Conservation (phyloP, 2,797 vertebrate genomes). For the Eulemur rubriventer region DNA sequence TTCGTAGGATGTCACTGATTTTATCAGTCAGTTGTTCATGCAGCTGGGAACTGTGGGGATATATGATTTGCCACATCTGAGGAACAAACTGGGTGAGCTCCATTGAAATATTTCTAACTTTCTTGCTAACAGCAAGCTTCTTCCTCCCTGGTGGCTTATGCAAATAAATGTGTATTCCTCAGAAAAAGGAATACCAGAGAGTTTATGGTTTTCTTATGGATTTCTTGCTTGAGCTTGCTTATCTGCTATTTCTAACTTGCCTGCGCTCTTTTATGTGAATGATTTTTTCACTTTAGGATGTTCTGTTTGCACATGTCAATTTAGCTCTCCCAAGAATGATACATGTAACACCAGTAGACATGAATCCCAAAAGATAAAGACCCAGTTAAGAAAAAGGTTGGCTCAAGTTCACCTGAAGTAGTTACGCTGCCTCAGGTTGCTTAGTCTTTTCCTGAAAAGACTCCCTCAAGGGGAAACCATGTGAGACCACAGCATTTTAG, state of each 20-base stretch:
- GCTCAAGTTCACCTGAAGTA: neutral
- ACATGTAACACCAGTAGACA: neutral
- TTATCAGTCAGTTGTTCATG: conserved; percentile 78
- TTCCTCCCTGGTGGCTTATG: neutral
- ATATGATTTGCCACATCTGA: conserved; percentile 69
- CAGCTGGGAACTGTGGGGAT: conserved; percentile 62
- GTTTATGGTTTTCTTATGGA: neutral
- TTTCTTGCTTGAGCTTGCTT: conserved; percentile 48
- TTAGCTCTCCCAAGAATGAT: neutral
- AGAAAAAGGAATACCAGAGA: neutral
- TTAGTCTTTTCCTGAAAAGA: neutral
- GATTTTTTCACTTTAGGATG: neutral
- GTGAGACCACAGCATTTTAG: neutral
- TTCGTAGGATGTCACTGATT: conserved; percentile 65
- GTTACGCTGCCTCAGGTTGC: neutral
- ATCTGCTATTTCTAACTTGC: neutral
- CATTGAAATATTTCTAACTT: conserved; percentile 38
- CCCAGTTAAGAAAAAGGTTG: neutral
- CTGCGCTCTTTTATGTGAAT: neutral
- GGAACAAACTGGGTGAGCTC: conserved; percentile 65
- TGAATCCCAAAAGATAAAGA: neutral
- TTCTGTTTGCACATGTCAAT: neutral
- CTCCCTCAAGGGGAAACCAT: neutral
- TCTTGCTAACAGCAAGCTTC: conserved; percentile 36
- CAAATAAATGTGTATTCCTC: conserved; percentile 1